These are phyloP conservation scores for Ennomos quercinarius DNA, from an alignment of 2,888 invertebrate species.

Conservation along the genomic window DNA sequence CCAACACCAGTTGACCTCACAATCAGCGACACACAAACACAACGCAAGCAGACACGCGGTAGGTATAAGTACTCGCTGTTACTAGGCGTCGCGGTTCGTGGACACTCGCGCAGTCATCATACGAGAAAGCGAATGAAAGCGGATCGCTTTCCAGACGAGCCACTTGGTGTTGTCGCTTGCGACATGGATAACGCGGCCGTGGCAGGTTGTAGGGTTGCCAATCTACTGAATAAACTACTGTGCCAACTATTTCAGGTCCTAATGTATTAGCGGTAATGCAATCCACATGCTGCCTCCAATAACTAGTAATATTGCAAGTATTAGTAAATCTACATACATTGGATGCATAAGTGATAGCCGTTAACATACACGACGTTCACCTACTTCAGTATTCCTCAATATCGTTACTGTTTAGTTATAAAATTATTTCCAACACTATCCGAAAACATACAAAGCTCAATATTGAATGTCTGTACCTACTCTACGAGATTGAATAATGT, in stretches of 20 bases:
- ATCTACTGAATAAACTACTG: constrained; percentile 13
- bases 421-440: constrained; percentile 5
- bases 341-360: neutral
- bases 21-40: constrained; percentile 17
- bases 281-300: too few species aligned
- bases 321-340: too few species aligned
- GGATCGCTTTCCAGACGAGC: constrained; percentile 64
- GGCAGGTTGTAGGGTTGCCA: constrained; percentile 35
- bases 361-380: constrained; percentile 15
- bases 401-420: constrained; percentile 3
- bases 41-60: constrained; percentile 22
- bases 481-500: too few species aligned
- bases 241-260: too few species aligned
- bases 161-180: constrained; percentile 44
- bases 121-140: constrained; percentile 75
- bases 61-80: constrained; percentile 27
- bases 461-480: too few species aligned
- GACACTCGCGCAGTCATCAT: constrained; percentile 51
- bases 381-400: constrained; percentile 17
- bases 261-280: too few species aligned
- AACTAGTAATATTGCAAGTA: too few species aligned
- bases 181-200: constrained; percentile 48
- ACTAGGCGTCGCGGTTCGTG: constrained; percentile 42
- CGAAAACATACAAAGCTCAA: neutral
- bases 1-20: constrained; percentile 9